phyloP scores from a whole-genome alignment of 37 sponge, comb jelly and placozoan species.

The Aplysina aerophoba region DNA sequence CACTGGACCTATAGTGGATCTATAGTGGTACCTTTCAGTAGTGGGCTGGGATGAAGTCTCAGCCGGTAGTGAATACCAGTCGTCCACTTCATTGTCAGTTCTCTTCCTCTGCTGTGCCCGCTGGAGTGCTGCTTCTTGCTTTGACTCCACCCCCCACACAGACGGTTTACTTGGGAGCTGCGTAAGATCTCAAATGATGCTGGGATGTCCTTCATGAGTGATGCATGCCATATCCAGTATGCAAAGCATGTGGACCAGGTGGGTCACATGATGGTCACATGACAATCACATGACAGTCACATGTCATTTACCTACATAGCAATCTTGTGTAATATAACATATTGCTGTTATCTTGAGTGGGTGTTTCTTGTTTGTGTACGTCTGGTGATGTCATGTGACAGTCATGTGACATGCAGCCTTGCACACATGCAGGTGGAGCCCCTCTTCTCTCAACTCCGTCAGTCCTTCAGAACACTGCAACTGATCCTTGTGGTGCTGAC shows the following conservation, averaged over 20 bases:
- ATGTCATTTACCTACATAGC: background rate
- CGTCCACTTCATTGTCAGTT: background rate
- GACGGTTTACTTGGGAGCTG: conserved; percentile 76
- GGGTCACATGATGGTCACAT: background rate
- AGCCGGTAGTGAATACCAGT: too few relatives aligned
- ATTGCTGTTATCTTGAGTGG: too few relatives aligned
- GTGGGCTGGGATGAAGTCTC: background rate
- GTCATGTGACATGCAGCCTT: background rate
- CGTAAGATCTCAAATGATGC: conserved; percentile 84
- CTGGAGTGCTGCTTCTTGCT: background rate
- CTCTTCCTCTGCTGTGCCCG: too few relatives aligned
- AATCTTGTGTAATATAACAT: background rate
- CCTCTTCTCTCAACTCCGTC: conserved; percentile 62
- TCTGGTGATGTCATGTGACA: background rate
- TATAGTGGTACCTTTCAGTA: background rate
- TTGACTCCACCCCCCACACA: background rate
- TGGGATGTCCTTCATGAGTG: conserved; percentile 73
- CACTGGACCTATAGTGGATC: background rate
- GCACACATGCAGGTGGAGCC: conserved; percentile 63
- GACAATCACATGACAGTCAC: background rate
- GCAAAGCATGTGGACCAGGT: conserved; percentile 42
- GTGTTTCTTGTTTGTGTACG: too few relatives aligned
- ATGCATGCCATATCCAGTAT: conserved; percentile 64
- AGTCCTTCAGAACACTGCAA: conserved; percentile 61
- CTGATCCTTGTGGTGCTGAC: conserved; percentile 77